Evolutionary conservation across 2,797 vertebrate species (phyloP), one percentile per base, ranked within the genome.

Genomic region (Lycodopsis pacificus): DNA sequence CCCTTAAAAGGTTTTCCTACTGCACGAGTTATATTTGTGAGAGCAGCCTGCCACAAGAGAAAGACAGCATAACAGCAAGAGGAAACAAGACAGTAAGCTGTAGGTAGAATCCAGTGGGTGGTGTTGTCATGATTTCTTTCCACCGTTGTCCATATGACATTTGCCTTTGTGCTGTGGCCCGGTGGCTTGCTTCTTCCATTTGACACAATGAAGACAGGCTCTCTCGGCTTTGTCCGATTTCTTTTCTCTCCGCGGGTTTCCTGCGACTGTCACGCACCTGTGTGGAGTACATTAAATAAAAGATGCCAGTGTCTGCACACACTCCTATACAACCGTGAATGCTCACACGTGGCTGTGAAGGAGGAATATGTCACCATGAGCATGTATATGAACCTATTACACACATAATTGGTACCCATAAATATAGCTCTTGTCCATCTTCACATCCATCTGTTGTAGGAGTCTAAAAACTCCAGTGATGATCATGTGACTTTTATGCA

Each of bases 1-100:
- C 69, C 13, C 68, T 85, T 92, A 91, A 94, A 93, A 92, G 90
- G 86, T 91, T 93, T 92, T 92, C 86, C 86, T 87, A 88, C 86
- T 85, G 83, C 83, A 83, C 84, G 82, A 72, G 82, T 89, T 90
- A 66, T 76, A 81, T 88, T 90, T 82, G 79, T 75, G 58, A 63
- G 80, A 77, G 72, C 30, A 65, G 69, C 12, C 25, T 38, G 30
- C 51, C 22, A 54, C 22, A 42, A 32, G 56, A 57, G 40, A 51
- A 62, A 68, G 27, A 72, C 11, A 76, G 15, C 17, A 65, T n/a
- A 80, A 61, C 54, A 64, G 57, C 65, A 72, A 25, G 61, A 79
- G 46, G 73, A 77, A 81, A 80, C 70, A 67, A 66, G 84, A 65
- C 62, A 46, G 58, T 13, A 27, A 77, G 20, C 57, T 82, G 65